Base-by-base conservation (phyloP, 2,113 vertebrate genomes). In the Callaeas wilsoni region DNA sequence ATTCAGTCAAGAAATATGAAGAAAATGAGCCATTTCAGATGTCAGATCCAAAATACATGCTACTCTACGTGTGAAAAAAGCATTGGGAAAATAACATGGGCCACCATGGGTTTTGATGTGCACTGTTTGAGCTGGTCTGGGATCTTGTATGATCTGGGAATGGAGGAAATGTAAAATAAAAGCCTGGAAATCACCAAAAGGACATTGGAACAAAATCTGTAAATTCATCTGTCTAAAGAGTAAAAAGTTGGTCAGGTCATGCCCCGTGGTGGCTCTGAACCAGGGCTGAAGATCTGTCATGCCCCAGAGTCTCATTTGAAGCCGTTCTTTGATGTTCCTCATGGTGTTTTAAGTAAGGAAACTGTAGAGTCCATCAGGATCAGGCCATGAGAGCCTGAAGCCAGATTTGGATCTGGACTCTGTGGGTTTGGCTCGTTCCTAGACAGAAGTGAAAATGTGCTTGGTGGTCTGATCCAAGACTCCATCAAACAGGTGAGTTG, bases 401-500 rank as follows among this genome's bases (percentile, higher is more conserved):
- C 41, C 56, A 84, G 29, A 60, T 79, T 71, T 93, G 84, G 78
- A 93, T 78, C 68, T 65, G 68, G 67, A 59, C 55, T 78, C 44
- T 80, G 78, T 95, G 94, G 91, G 79, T 97, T 96, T 96, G 94
- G 87, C 91, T 76, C 35, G 3, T 69, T 80, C 75, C 63, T 47
- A 87, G 68, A 57, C 4, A 0, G 60, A 89, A 81, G 56, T 87
- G 90, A 50, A 93, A 94, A 96, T 86, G 70, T 1, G 19, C 87
- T 84, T 84, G 88, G 94, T 94, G 81, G 90, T 92, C 89, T 96
- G 90, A 69, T 59, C 95, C 80, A 80, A 81, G 84, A 63, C 83
- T 96, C 49, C 83, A 93, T 81, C 74, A 95, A 81, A 83, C 91
- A 97, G 96, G 97, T 97, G 94, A 95, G 80, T 20, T 94, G 87